Conservation (phyloP, 1,140 invertebrate species). For the Lithobius niger region DNA sequence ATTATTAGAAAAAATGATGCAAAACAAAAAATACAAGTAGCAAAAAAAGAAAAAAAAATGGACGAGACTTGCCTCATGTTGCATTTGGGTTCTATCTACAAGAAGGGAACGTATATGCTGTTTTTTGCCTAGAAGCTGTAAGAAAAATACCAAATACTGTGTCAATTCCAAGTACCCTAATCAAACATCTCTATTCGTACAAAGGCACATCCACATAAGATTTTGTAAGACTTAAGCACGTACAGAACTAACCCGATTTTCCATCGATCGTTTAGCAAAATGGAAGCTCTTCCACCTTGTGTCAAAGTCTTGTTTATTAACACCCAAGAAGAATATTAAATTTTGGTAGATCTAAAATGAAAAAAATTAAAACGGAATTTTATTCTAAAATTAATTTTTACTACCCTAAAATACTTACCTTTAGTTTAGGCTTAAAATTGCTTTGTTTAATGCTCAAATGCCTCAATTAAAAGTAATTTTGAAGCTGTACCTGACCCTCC, state of each 20-base stretch:
- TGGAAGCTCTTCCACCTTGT: slow-evolving; percentile 43
- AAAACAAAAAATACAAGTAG: neutral
- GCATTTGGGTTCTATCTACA: slow-evolving; percentile 46
- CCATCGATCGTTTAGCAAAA: slow-evolving; percentile 42
- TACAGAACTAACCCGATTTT: slow-evolving; percentile 37
- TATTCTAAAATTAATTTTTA: too few species aligned
- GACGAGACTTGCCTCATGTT: slow-evolving; percentile 46
- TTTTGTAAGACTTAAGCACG: neutral
- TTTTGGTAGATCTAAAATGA: slow-evolving; percentile 43
- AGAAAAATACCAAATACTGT: slow-evolving; percentile 12
- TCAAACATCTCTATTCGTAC: neutral
- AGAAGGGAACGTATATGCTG: slow-evolving; percentile 47
- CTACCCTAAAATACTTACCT: too few species aligned
- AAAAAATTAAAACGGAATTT: slow-evolving; percentile 1
- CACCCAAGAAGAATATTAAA: slow-evolving; percentile 42
- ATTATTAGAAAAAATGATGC: neutral
- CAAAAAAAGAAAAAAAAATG: slow-evolving; percentile 6
- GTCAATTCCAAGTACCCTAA: neutral
- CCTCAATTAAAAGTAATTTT: too few species aligned
- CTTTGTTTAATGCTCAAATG: too few species aligned
- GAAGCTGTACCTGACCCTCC: too few species aligned
- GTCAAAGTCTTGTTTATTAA: slow-evolving; percentile 38
- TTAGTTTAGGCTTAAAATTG: neutral
- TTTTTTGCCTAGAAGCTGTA: slow-evolving; percentile 38
- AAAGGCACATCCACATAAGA: neutral